Percentiles rank a stretch among this genome's conserved stretches.
These are phyloP conservation scores for Perdita meconis DNA, from an alignment of 2,888 invertebrate genomes.

Conservation along the genomic window DNA sequence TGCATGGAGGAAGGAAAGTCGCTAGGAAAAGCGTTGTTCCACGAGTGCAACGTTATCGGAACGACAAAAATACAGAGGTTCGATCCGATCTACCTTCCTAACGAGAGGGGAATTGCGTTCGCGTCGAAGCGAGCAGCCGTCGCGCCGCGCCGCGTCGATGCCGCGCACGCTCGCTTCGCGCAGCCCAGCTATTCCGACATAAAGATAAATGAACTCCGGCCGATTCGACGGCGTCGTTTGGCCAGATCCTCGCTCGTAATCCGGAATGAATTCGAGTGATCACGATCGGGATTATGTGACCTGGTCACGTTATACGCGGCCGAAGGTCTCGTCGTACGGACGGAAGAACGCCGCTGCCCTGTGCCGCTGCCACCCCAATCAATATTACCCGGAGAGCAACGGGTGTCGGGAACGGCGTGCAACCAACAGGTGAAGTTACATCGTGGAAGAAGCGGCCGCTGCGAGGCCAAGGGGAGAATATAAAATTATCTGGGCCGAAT, in stretches of 20 bases:
- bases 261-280: constrained; percentile 55
- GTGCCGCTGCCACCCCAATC: constrained; percentile 61
- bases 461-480: constrained; percentile 71
- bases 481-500: constrained; percentile 65
- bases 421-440: constrained; percentile 73
- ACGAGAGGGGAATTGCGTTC: constrained; percentile 6
- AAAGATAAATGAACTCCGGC: constrained; percentile 41
- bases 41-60: background rate
- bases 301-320: constrained; percentile 64
- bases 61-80: background rate
- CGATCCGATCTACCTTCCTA: constrained; percentile 4
- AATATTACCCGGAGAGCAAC: constrained; percentile 59
- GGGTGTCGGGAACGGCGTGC: constrained; percentile 39
- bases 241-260: constrained; percentile 36
- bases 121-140: background rate
- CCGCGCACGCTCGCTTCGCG: background rate
- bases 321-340: constrained; percentile 52
- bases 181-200: constrained; percentile 11
- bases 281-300: constrained; percentile 51
- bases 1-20: too few relatives aligned
- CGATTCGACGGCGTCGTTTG: constrained; percentile 3
- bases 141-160: too few relatives aligned
- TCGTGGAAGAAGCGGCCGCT: constrained; percentile 51
- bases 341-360: constrained; percentile 36
- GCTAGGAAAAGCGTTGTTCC: too few relatives aligned